Base-by-base conservation (phyloP, 1,140 invertebrate genomes). In the Drosophila kikkawai region DNA sequence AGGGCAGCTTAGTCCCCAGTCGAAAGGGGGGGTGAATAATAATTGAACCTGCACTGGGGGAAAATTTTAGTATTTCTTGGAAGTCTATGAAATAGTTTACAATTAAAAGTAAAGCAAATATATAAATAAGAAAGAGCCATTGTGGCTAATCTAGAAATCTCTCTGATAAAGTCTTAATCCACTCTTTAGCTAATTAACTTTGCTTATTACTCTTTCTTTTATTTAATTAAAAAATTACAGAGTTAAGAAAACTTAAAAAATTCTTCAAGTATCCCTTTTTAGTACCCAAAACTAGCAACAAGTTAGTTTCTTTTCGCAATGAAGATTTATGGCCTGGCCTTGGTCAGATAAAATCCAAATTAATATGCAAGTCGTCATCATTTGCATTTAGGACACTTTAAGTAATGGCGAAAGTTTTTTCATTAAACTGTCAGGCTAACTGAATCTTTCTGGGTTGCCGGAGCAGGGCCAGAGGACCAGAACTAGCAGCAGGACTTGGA, bases 401-500 rank as follows among this genome's bases (percentile, higher is more conserved):
- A 75, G 60, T 84, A 84, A 88, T 84, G 85, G 74, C 56, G 37
- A 84, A 87, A 87, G 84, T 87, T 87, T 75, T 80, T 80, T 73
- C 76, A 79, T 80, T 80, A 79, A 67, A 65, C 60, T 79, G 68
- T 79, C 67, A 48, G 59, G 47, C 66, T 65, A 79, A 79, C 75
- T 74, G 68, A 79, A 74, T 79, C 57, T 76, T 67, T 53, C 32
- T 34, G 37, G 37, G 15, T 32, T 32, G 41, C 1, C 7, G 22
- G 5, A 17, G 39, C 12, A 44, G 53, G 9, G 11, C 7, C 5
- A 29, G 3, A 8, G 41, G 41, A 42, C 41, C 1, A 13, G 19
- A 0, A 3, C 13, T 19, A 12, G 42, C 8, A 19, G 17, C 42
- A 19, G 50, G 29, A 9, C 51, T 22, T 26, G 17, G 8, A 22